Base-by-base conservation (phyloP, 2,113 vertebrate species). In the Nothocercus julius region DNA sequence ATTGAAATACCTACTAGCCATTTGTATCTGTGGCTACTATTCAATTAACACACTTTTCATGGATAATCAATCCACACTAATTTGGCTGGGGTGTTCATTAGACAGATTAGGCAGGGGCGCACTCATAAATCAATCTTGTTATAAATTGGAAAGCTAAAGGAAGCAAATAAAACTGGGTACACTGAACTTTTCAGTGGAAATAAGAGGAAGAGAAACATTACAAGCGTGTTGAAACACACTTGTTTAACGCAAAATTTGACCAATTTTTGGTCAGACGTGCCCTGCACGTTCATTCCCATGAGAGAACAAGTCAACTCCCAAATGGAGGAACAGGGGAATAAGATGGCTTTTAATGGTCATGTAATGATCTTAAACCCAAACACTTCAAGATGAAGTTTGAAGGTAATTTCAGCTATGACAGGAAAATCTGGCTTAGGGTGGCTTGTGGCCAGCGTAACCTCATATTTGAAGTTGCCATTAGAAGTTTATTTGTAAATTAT, bases 41-140 rank as follows among this genome's bases (percentile, higher is more conserved):
- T 97, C 92, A 97, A 94, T 97, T 97, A 98, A 97, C 86, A 58
- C 87, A 92, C 61, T 96, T 97, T 97, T 96, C 94, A 96, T 95
- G 91, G 95, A 85, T 97, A 97, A 98, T 96, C 96, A 95, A 97
- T 97, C 92, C 82, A 91, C 69, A 95, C 91, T 97, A 97, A 97
- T 97, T 96, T 97, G 96, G 93, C 87, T 96, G 91, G 91, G 81
- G 96, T 97, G 89, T 97, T 97, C 70, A 81, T 97, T 97, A 97
- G 96, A 87, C 93, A 97, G 94, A 96, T 97, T 95, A 97, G 92
- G 38, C 51, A 91, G 63, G 24, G 76, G 56, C 28, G 45, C 45
- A 56, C 2, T 21, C 42, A 87, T 25, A 90, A 72, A 94, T 95
- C 92, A 91, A 95, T 83, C 74, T 47, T 51, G 56, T 90, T 92